phyloP scores from a whole-genome alignment of 2,797 vertebrate genomes.

The Parauchenoglanis punctatus region DNA sequence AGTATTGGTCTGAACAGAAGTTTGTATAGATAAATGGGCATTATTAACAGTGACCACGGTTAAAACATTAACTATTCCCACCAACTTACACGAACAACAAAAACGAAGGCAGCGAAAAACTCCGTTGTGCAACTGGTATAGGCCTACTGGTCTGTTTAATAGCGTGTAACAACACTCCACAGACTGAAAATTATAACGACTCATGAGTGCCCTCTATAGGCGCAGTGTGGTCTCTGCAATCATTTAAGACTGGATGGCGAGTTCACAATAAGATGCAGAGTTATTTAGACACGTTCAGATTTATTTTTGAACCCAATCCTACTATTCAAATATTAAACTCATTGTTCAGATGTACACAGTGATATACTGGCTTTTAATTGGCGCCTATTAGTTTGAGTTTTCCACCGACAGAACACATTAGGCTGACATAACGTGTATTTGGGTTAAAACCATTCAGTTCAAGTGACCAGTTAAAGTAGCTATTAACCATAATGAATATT shows the following conservation, averaged over 20 bases:
- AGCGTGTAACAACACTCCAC: background rate
- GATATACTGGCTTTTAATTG: background rate
- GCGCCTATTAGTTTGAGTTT: background rate
- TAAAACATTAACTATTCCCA: background rate
- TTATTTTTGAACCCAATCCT: background rate
- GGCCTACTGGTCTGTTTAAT: background rate
- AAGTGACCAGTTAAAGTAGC: background rate
- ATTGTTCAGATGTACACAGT: background rate
- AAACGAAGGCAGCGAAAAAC: background rate
- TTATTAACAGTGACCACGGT: background rate
- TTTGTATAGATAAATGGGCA: background rate
- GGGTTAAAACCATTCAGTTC: background rate
- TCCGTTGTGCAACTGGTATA: background rate
- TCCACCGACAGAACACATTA: background rate
- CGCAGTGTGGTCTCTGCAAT: background rate
- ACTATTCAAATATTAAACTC: background rate
- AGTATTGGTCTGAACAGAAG: background rate
- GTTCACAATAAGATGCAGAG: background rate
- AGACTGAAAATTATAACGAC: background rate
- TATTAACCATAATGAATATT: background rate
- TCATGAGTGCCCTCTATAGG: conserved; percentile 1
- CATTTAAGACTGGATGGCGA: background rate
- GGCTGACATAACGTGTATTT: background rate
- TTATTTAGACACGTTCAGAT: background rate
- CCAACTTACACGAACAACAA: background rate